These are phyloP conservation scores for Callospermophilus lateralis DNA, from an alignment of 2,113 vertebrate genomes.

Conservation along the genomic window DNA sequence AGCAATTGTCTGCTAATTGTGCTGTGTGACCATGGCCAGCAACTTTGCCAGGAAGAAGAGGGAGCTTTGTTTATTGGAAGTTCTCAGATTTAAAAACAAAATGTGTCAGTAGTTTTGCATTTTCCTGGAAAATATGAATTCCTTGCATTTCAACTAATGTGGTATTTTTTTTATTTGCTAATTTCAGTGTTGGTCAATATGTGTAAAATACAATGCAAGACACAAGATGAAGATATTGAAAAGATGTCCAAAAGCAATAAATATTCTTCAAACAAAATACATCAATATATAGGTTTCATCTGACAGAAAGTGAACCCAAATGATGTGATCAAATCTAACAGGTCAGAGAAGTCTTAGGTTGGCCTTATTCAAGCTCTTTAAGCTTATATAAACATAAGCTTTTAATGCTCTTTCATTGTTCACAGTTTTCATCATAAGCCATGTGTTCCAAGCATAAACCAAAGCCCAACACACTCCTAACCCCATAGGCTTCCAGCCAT, in stretches of 20 bases:
- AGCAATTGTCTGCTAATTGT: conserved; percentile 60
- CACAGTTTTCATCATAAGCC: background rate
- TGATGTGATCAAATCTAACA: background rate
- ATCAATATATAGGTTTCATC: background rate
- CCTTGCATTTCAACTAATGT: background rate
- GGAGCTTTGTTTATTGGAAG: conserved; percentile 4
- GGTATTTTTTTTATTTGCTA: conserved; percentile 35
- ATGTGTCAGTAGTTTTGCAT: conserved; percentile 9
- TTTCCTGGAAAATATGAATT: conserved; percentile 58
- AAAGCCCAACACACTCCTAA: background rate
- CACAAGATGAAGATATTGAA: background rate
- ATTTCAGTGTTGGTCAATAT: background rate
- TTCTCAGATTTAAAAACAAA: conserved; percentile 19
- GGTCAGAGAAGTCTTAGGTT: conserved; percentile 29
- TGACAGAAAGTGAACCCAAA: conserved; percentile 46
- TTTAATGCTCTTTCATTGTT: background rate
- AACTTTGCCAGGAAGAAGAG: conserved; percentile 42
- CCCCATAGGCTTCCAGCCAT: background rate
- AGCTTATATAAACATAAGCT: background rate
- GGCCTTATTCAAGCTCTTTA: background rate
- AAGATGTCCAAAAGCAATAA: conserved; percentile 11
- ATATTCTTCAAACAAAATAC: conserved; percentile 40
- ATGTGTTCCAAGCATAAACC: background rate
- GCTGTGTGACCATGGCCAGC: background rate
- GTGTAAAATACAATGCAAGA: conserved; percentile 40